A percentile compares a stretch with the other conserved stretches of the same genome.
Evolutionary conservation across 2,888 invertebrate species (phyloP).

Genomic region (Gnatocerus cornutus): DNA sequence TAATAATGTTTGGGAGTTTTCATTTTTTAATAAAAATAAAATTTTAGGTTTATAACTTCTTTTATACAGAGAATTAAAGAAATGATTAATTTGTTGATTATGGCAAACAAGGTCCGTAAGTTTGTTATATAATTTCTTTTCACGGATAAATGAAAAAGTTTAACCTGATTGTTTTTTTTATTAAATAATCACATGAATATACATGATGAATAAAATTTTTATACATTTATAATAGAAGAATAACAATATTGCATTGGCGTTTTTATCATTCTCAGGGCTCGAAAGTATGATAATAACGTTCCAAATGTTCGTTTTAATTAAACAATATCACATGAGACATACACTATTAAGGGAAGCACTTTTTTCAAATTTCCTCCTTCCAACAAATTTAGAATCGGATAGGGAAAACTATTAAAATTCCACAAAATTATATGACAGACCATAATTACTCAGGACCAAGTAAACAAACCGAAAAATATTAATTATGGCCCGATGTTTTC

Average conservation of each 20-base stretch:
- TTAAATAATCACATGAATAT: conserved; percentile 45
- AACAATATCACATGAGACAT: conserved; percentile 51
- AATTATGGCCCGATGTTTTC: conserved; percentile 53
- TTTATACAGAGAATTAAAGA: background rate
- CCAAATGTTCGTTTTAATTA: conserved; percentile 35
- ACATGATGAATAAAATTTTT: conserved; percentile 35
- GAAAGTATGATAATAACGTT: conserved; percentile 57
- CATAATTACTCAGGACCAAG: conserved; percentile 46
- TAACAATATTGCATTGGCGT: conserved; percentile 46
- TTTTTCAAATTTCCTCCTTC: conserved; percentile 23
- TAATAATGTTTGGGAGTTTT: background rate
- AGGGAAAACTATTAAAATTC: conserved; percentile 39
- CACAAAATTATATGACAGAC: conserved; percentile 39
- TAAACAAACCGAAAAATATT: conserved; percentile 39
- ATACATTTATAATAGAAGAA: conserved; percentile 44
- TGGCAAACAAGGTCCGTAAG: background rate
- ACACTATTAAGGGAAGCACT: conserved; percentile 50
- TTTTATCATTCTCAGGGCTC: conserved; percentile 61
- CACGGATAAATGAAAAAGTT: background rate
- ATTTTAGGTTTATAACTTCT: background rate
- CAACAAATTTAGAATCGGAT: conserved; percentile 42
- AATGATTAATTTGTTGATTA: background rate
- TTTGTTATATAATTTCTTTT: background rate
- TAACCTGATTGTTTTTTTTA: conserved; percentile 26
- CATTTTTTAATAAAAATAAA: background rate